These are phyloP conservation scores for Falco berigora DNA, from an alignment of 2,797 vertebrate species.

Conservation along the genomic window DNA sequence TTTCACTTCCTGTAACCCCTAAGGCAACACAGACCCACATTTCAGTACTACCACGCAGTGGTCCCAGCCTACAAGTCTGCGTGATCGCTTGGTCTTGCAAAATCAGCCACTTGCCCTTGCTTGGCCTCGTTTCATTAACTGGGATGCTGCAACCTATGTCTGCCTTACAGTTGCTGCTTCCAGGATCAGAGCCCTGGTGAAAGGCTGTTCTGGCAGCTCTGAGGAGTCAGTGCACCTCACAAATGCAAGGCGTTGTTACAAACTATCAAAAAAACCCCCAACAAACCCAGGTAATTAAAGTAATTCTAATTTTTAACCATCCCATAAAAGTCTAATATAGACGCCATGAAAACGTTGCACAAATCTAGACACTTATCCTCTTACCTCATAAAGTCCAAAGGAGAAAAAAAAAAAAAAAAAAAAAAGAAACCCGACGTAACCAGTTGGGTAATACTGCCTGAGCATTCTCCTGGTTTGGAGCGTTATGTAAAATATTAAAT, in stretches of 20 bases:
- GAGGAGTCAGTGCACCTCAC: rapidly evolving
- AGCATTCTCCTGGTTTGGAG: neutral
- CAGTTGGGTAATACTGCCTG: neutral
- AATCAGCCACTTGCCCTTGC: neutral
- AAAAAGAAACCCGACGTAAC: neutral
- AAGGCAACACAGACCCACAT: neutral
- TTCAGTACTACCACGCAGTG: neutral
- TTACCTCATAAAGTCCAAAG: neutral
- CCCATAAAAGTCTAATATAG: neutral
- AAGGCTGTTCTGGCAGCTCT: neutral
- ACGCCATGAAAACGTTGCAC: neutral
- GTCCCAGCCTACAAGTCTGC: neutral
- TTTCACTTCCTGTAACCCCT: neutral
- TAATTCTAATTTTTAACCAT: neutral
- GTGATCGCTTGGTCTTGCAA: neutral
- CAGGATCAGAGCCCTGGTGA: neutral
- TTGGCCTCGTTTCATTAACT: neutral
- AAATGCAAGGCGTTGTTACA: neutral
- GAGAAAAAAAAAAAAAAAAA: neutral
- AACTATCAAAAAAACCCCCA: neutral
- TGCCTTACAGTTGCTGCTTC: neutral
- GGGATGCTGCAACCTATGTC: neutral
- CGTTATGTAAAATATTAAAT: neutral
- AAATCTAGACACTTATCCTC: neutral
- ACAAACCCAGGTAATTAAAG: neutral